Evolutionary conservation across 1,140 invertebrate species (phyloP), one percentile per base, ranked within the genome.

Genomic region (Laodelphax striatellus): DNA sequence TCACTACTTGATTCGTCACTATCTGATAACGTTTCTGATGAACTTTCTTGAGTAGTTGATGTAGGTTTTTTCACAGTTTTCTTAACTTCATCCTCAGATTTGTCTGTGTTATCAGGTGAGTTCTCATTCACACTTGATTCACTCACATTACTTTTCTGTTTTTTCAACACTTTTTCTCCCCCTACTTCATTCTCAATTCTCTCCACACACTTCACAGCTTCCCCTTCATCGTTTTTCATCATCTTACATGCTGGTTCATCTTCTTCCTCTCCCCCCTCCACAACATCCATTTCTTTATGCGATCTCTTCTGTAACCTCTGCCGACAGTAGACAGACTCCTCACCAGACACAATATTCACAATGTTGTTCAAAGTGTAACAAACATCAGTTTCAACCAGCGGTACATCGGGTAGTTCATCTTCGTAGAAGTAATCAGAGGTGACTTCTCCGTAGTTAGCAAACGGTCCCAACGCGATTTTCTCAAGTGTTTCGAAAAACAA

Each of bases 401-500:
- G 34, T 38, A 38, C 34, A 38, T 38, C 34, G 10, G 34, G 11
- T 13, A 38, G 10, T 11, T 38, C 34, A 11, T 38, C 34, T 38
- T 38, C 34, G 10, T 50, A 50, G 21, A 50, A 19, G 21, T 50
- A 17, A 50, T 50, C 46, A 17, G 21, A 22, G 16, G 46, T 38
- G 10, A 38, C 16, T 50, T 50, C 46, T 1, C 46, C 46, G 16
- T 8, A 50, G 21, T 50, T 50, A 31, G 56, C 60, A 61, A 67
- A 67, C 5, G 66, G 63, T 11, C 62, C 54, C 54, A 58, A 28
- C 14, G 55, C 55, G 9, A 64, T 17, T 43, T 61, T 61, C n/a
- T 42, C 61, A 10, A 67, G 11, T 24, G 59, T 55, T 17, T 46
- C 38, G 28, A 61, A 62, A 34, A 61, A 67, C 11, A 63, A 17